Evolutionary conservation across 2,888 invertebrate genomes (phyloP).

Genomic region (Dryobotodes eremita): DNA sequence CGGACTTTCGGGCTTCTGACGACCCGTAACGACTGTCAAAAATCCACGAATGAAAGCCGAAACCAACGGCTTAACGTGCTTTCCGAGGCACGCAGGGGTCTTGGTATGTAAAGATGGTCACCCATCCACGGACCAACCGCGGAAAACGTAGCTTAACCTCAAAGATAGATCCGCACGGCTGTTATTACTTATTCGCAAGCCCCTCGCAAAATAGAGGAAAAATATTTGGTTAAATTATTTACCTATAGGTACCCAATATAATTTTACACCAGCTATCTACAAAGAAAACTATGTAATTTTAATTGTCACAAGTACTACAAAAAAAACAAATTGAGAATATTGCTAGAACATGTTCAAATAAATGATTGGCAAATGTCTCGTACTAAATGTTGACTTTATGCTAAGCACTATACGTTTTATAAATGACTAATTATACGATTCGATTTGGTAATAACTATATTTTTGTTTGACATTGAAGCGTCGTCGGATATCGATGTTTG

Average conservation of each 20-base stretch:
- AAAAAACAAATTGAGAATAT: neutral
- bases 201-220: neutral
- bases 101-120: neutral
- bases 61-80: neutral
- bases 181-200: neutral
- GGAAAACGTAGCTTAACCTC: neutral
- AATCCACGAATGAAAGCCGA: neutral
- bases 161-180: neutral
- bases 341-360: slow-evolving; percentile 13
- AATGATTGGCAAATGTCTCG: slow-evolving; percentile 2
- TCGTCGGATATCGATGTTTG: neutral
- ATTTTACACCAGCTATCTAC: neutral
- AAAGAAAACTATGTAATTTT: neutral
- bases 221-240: neutral
- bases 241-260: neutral
- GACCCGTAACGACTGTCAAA: neutral
- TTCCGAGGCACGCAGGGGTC: neutral
- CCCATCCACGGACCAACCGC: neutral
- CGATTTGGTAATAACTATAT: slow-evolving; percentile 21
- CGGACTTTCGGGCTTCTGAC: neutral
- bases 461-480: slow-evolving; percentile 8
- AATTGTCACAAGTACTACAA: neutral
- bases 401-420: slow-evolving; percentile 22
- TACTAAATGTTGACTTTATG: slow-evolving; percentile 19
- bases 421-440: slow-evolving; percentile 41